phyloP scores from a whole-genome alignment of 2,113 vertebrate genomes.

The Candoia aspera region DNA sequence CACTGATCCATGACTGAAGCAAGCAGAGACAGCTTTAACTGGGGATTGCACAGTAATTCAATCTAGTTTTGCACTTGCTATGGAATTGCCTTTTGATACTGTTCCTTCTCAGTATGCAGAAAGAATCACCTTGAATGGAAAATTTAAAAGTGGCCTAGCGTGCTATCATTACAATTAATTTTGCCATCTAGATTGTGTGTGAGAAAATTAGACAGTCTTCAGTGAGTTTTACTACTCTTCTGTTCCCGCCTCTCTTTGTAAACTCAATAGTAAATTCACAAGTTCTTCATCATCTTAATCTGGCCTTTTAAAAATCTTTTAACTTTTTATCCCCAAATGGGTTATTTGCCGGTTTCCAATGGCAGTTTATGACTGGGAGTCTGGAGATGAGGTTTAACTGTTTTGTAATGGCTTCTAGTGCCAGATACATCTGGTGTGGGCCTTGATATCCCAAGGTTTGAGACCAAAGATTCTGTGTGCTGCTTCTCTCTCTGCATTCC shows the following conservation, averaged over 20 bases:
- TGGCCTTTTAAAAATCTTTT: neutral
- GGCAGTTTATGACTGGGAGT: neutral
- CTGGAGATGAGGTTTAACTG: neutral
- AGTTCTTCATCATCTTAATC: neutral
- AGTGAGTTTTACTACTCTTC: neutral
- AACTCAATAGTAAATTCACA: neutral
- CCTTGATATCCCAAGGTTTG: neutral
- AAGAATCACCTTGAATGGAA: constrained; percentile 53
- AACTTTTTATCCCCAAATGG: neutral
- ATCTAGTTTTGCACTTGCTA: constrained; percentile 5
- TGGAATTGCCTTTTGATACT: constrained; percentile 16
- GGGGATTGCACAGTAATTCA: neutral
- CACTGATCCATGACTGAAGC: constrained; percentile 42
- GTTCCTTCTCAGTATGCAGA: constrained; percentile 43
- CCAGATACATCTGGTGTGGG: neutral
- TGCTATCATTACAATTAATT: constrained; percentile 16
- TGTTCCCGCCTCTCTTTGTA: neutral
- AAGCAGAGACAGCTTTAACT: neutral
- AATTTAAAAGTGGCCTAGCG: neutral
- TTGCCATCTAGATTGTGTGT: constrained; percentile 8
- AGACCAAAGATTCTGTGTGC: no score
- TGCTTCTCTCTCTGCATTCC: no score
- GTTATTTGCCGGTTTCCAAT: neutral
- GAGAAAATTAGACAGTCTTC: neutral
- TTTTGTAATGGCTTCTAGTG: neutral